A percentile compares a stretch with the other conserved stretches of the same genome.
phyloP scores from a whole-genome alignment of 30 jellyfish, hydroid and myxozoan genomes.

The Aurelia coerulea region DNA sequence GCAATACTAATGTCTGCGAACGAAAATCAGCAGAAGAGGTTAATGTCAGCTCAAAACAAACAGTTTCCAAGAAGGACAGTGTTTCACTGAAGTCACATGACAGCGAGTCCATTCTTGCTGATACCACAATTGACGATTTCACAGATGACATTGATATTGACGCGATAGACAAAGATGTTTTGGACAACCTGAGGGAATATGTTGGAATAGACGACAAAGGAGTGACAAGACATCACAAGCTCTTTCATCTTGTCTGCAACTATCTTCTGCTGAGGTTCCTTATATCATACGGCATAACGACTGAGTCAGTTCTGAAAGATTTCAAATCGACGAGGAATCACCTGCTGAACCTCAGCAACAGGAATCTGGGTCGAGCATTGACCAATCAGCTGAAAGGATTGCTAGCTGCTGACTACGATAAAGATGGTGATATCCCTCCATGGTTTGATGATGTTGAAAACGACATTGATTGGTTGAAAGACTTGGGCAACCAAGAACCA shows the following conservation, averaged over 20 bases:
- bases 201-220: constrained; percentile 67
- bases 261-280: constrained; percentile 56
- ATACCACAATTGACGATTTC: constrained; percentile 2
- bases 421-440: constrained; percentile 37
- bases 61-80: background rate
- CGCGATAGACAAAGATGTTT: constrained; percentile 58
- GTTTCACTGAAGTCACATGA: background rate
- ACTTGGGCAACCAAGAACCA: constrained; percentile 6
- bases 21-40: background rate
- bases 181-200: constrained; percentile 55
- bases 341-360: constrained; percentile 53
- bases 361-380: constrained; percentile 52
- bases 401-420: constrained; percentile 54
- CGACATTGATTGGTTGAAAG: constrained; percentile 62
- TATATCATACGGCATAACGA: constrained; percentile 64
- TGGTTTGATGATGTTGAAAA: constrained; percentile 67
- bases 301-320: constrained; percentile 58
- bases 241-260: constrained; percentile 66
- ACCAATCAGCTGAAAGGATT: constrained; percentile 65
- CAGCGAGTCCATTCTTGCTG: background rate
- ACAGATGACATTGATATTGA: constrained; percentile 45
- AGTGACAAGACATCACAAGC: constrained; percentile 59
- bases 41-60: constrained; percentile 6
- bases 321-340: constrained; percentile 56
- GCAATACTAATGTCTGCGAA: background rate